These are phyloP conservation scores for Vanessa atalanta DNA, from an alignment of 1,140 invertebrate genomes.

Conservation along the genomic window DNA sequence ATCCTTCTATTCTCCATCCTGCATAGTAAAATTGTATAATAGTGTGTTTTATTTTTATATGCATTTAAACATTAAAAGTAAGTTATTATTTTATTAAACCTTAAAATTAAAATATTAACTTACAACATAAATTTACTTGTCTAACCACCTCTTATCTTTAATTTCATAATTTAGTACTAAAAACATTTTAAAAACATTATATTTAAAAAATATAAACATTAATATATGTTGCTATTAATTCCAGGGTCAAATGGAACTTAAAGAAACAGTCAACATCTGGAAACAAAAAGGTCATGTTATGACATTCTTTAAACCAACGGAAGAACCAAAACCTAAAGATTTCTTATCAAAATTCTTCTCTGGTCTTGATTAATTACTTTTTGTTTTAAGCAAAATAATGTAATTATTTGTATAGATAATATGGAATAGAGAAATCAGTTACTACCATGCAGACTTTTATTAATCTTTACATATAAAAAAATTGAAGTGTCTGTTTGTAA, in stretches of 20 bases:
- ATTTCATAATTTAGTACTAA: too few species aligned
- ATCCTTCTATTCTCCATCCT: too few species aligned
- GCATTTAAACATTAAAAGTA: too few species aligned
- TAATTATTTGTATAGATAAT: conserved; percentile 31
- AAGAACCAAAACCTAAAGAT: conserved; percentile 91
- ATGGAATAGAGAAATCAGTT: conserved; percentile 30
- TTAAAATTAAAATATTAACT: too few species aligned
- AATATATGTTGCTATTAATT: conserved; percentile 66
- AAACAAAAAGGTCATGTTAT: conserved; percentile 94
- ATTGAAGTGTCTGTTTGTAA: too few species aligned
- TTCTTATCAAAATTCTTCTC: conserved; percentile 95
- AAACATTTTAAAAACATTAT: conserved; percentile 6
- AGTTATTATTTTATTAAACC: too few species aligned
- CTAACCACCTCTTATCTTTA: too few species aligned
- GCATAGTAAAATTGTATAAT: too few species aligned
- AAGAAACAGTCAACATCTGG: conserved; percentile 92
- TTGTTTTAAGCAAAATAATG: conserved; percentile 26
- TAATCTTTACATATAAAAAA: too few species aligned
- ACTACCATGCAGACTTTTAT: not conserved
- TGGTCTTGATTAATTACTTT: conserved; percentile 81
- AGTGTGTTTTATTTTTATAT: too few species aligned
- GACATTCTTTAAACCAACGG: conserved; percentile 92
- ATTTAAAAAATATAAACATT: conserved; percentile 11
- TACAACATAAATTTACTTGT: too few species aligned
- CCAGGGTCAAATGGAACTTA: conserved; percentile 96